A percentile compares a stretch with the other conserved stretches of the same genome.
phyloP scores from a whole-genome alignment of 1,140 invertebrate genomes.

The Solenopsis invicta region DNA sequence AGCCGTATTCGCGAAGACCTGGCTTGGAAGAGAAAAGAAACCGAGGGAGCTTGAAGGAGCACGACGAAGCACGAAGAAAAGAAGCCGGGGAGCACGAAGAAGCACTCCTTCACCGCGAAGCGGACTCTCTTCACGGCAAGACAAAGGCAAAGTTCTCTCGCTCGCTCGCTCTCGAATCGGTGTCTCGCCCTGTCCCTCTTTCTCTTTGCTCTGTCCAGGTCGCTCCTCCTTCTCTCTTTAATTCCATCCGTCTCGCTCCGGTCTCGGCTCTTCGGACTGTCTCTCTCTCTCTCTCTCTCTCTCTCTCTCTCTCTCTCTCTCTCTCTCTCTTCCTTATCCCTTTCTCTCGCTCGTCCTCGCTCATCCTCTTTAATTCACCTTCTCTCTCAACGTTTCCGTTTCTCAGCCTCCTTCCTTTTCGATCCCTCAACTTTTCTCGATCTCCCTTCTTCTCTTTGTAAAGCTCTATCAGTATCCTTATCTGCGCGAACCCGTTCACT shows the following conservation, averaged over 20 bases:
- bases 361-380: slow-evolving; percentile 36
- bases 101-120: slow-evolving; percentile 61
- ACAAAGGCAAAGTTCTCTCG: slow-evolving; percentile 62
- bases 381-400: neutral
- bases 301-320: slow-evolving; percentile 16
- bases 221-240: slow-evolving; percentile 44
- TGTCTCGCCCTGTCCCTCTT: slow-evolving; percentile 48
- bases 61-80: slow-evolving; percentile 68
- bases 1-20: slow-evolving; percentile 67
- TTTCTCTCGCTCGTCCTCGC: slow-evolving; percentile 4
- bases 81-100: slow-evolving; percentile 66
- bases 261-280: neutral
- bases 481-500: slow-evolving; percentile 9
- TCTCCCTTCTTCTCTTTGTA: slow-evolving; percentile 48
- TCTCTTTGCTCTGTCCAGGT: slow-evolving; percentile 42
- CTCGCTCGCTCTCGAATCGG: slow-evolving; percentile 18
- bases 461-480: slow-evolving; percentile 38
- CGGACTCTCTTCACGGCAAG: slow-evolving; percentile 54
- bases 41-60: slow-evolving; percentile 69
- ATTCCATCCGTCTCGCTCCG: slow-evolving; percentile 32
- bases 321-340: slow-evolving; percentile 1
- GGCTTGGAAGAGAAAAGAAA: slow-evolving; percentile 71
- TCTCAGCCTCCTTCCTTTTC: slow-evolving; percentile 14
- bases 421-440: slow-evolving; percentile 34
- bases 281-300: slow-evolving; percentile 19